Percentiles rank a stretch among this genome's conserved stretches.
Conservation (phyloP, 2,888 invertebrate genomes). For the Drosophila putrida region DNA sequence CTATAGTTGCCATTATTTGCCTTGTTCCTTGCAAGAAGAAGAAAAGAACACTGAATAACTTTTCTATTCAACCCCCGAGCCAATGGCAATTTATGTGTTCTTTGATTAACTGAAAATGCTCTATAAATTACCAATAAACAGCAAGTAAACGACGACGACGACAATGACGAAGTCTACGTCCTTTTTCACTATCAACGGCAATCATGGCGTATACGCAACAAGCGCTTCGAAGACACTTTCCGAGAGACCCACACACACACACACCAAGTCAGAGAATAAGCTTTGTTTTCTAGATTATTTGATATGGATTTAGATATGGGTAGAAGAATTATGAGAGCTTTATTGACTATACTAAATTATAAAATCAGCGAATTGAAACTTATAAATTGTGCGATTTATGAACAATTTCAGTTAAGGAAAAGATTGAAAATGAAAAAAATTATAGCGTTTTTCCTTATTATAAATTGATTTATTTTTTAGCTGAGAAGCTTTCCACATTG, state of each 20-base stretch:
- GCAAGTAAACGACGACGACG: neutral
- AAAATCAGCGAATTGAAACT: neutral
- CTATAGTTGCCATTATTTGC: conserved; percentile 12
- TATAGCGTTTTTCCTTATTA: too few relatives aligned
- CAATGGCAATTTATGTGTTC: conserved; percentile 33
- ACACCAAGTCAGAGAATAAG: neutral
- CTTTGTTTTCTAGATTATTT: neutral
- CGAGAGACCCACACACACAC: neutral
- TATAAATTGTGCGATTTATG: neutral
- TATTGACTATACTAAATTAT: neutral
- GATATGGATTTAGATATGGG: neutral
- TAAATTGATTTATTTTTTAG: too few relatives aligned
- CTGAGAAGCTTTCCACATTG: too few relatives aligned
- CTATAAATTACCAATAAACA: conserved; percentile 29
- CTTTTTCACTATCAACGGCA: conserved; percentile 3
- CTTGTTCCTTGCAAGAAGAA: neutral
- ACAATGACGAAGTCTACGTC: neutral
- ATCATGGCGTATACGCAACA: conserved; percentile 38
- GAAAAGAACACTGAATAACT: conserved; percentile 13
- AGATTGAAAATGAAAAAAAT: neutral
- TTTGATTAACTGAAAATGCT: conserved; percentile 35
- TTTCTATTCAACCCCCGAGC: conserved; percentile 7
- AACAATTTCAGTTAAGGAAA: neutral
- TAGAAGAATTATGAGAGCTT: conserved; percentile 1
- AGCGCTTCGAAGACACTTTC: conserved; percentile 5